Percentiles rank a stretch among this genome's conserved stretches.
These are phyloP conservation scores for Knipowitschia caucasica DNA, from an alignment of 2,797 vertebrate species.

Conservation along the genomic window DNA sequence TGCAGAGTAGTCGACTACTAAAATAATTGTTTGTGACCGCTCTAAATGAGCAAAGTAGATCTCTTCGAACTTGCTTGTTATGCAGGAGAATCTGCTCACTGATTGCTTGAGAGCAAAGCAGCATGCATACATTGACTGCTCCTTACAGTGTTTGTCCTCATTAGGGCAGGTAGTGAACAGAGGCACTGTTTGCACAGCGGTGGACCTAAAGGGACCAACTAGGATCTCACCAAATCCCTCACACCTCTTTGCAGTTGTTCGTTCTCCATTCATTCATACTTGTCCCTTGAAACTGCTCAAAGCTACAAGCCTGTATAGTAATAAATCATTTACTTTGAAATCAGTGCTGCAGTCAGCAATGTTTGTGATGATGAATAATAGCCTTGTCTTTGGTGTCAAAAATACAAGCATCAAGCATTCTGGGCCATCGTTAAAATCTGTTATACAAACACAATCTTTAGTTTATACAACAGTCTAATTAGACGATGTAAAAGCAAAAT, in stretches of 20 bases:
- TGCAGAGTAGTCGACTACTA: no score
- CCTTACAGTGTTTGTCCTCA: constrained; percentile 41
- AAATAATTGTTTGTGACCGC: no score
- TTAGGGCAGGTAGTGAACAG: constrained; percentile 42
- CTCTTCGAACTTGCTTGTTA: no score
- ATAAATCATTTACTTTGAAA: background rate
- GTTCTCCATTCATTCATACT: background rate
- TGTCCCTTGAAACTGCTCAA: constrained; percentile 3
- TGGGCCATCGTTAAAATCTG: no score
- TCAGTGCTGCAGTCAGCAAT: background rate
- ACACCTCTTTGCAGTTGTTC: constrained; percentile 7
- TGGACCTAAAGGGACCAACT: constrained; percentile 30
- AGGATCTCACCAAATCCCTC: constrained; percentile 33
- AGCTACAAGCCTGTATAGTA: background rate
- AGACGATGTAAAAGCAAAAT: no score
- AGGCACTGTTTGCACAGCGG: constrained; percentile 34
- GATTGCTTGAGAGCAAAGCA: constrained; percentile 14
- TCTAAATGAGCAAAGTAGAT: no score
- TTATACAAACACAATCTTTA: no score
- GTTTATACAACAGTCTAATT: no score
- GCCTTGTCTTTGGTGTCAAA: constrained; percentile 3
- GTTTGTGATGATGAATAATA: constrained; percentile 1
- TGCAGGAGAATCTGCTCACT: background rate
- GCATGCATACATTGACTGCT: background rate
- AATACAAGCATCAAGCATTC: no score